Percentiles rank a stretch among this genome's conserved stretches.
phyloP scores from a whole-genome alignment of 2,797 vertebrate genomes.

The Nasua narica region DNA sequence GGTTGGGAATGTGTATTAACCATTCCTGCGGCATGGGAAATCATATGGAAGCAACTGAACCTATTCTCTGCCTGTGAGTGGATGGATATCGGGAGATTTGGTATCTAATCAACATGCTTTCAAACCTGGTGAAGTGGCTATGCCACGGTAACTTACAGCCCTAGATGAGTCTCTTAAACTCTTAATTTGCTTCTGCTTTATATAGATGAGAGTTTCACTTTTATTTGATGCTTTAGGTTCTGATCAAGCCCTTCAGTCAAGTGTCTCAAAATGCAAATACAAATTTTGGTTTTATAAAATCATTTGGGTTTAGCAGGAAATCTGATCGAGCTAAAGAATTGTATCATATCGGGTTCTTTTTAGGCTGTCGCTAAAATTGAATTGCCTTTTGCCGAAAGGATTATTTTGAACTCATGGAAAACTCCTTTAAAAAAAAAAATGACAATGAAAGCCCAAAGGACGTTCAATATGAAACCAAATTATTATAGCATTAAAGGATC shows the following conservation, averaged over 20 bases:
- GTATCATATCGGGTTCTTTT: slow-evolving; percentile 63
- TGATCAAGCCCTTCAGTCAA: slow-evolving; percentile 64
- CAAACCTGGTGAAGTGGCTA: neutral
- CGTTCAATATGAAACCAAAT: slow-evolving; percentile 77
- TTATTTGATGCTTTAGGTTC: slow-evolving; percentile 52
- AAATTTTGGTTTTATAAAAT: slow-evolving; percentile 70
- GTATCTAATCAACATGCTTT: neutral
- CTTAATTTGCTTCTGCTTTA: slow-evolving; percentile 43
- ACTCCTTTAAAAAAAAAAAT: slow-evolving; percentile 71
- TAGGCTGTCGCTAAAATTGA: slow-evolving; percentile 72
- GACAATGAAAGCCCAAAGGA: slow-evolving; percentile 74
- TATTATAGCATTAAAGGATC: slow-evolving; percentile 78
- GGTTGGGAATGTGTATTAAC: neutral
- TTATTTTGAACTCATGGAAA: slow-evolving; percentile 77
- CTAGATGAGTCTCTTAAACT: slow-evolving; percentile 14
- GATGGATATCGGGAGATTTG: neutral
- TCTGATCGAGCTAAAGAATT: slow-evolving; percentile 69
- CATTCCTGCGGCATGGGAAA: neutral
- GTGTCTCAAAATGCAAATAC: slow-evolving; percentile 65
- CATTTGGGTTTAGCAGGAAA: slow-evolving; percentile 67
- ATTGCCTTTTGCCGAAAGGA: slow-evolving; percentile 72
- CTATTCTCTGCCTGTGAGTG: neutral
- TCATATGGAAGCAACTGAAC: neutral
- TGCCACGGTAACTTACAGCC: neutral
- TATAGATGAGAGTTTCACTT: slow-evolving; percentile 46